These are phyloP conservation scores for Oryzias celebensis DNA, from an alignment of 2,113 vertebrate genomes.

Conservation along the genomic window DNA sequence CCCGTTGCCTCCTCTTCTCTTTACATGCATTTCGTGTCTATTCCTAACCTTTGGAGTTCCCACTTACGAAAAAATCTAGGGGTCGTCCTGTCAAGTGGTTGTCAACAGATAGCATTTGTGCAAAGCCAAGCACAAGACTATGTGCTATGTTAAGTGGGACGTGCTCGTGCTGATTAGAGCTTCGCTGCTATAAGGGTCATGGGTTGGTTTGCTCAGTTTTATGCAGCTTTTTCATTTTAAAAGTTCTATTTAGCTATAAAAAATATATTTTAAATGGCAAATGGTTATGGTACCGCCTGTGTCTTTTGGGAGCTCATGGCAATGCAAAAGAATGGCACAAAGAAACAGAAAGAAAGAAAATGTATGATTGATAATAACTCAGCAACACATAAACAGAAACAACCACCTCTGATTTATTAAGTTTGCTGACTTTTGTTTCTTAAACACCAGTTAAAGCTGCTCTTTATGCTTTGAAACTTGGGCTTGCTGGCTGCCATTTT, in stretches of 20 bases:
- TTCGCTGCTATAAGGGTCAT: constrained; percentile 19
- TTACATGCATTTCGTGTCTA: constrained; percentile 54
- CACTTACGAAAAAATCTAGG: constrained; percentile 51
- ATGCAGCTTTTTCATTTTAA: constrained; percentile 29
- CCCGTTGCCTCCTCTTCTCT: constrained; percentile 64
- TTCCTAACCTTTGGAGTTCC: constrained; percentile 26
- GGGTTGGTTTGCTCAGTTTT: constrained; percentile 52
- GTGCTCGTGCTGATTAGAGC: constrained; percentile 53
- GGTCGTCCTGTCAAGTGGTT: constrained; percentile 79
- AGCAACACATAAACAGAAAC: constrained; percentile 73
- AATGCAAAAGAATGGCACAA: constrained; percentile 53
- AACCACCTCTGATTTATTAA: constrained; percentile 73
- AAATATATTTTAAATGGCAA: constrained; percentile 14
- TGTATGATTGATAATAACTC: constrained; percentile 75
- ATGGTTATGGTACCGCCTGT: constrained; percentile 59
- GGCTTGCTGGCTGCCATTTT: constrained; percentile 51
- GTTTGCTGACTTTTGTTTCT: constrained; percentile 72
- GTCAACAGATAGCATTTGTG: constrained; percentile 77
- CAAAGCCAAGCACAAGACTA: constrained; percentile 72
- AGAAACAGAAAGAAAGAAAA: constrained; percentile 19
- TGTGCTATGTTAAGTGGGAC: constrained; percentile 72
- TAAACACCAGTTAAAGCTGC: constrained; percentile 71
- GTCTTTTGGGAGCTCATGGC: constrained; percentile 62
- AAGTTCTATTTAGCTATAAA: constrained; percentile 63
- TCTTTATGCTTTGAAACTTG: constrained; percentile 35